phyloP scores from a whole-genome alignment of 2,888 invertebrate species.

The Phortica okadai region DNA sequence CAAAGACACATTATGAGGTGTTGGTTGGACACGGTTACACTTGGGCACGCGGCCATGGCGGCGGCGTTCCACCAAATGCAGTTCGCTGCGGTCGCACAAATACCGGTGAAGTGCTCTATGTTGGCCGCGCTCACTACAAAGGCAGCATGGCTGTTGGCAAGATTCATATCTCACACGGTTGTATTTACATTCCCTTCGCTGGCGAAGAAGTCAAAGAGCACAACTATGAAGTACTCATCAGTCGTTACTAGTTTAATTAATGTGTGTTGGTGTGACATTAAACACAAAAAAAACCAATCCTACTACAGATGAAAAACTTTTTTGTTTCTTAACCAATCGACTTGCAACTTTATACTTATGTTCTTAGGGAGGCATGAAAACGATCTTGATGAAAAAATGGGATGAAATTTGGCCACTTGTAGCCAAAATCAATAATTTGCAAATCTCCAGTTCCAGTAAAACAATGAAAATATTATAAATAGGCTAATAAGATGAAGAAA shows the following conservation, averaged over 20 bases:
- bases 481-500: no score
- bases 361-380: no score
- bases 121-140: neutral
- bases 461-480: no score
- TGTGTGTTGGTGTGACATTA: no score
- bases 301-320: no score
- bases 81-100: neutral
- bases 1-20: neutral
- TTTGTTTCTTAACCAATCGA: no score
- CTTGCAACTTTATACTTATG: no score
- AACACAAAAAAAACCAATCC: no score
- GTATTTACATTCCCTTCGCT: constrained; percentile 54
- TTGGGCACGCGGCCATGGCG: neutral
- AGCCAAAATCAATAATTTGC: no score
- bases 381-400: no score
- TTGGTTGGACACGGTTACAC: neutral
- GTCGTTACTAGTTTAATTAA: neutral
- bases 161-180: neutral
- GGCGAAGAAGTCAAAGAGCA: constrained; percentile 78
- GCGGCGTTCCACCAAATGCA: neutral
- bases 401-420: no score
- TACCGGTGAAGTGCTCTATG: neutral
- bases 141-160: neutral
- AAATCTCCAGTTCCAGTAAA: no score
- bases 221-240: constrained; percentile 77